These are phyloP conservation scores for Alouatta palliata DNA, from an alignment of 2,113 vertebrate genomes.

Conservation along the genomic window DNA sequence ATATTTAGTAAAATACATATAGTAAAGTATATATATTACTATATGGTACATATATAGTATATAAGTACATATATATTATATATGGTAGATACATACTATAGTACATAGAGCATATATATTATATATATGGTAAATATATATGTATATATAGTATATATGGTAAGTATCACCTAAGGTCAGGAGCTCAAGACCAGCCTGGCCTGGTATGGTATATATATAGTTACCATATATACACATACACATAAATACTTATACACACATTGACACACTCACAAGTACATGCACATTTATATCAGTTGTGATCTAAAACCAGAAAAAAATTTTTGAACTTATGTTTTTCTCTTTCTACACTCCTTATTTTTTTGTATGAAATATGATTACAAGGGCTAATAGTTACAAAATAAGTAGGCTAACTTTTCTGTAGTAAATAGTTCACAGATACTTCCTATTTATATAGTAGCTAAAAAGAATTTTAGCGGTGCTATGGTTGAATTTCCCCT, in stretches of 20 bases:
- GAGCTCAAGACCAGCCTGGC: too few species aligned
- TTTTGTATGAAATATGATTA: neutral
- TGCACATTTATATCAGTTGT: neutral
- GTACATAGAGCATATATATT: too few species aligned
- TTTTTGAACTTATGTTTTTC: neutral
- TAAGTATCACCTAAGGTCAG: too few species aligned
- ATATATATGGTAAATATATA: too few species aligned
- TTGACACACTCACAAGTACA: neutral
- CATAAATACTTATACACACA: neutral
- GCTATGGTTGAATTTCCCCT: neutral
- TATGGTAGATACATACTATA: too few species aligned
- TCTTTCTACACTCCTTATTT: neutral
- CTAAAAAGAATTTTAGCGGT: neutral
- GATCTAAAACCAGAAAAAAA: conserved; percentile 36
- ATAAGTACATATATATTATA: too few species aligned
- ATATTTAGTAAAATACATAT: too few species aligned
- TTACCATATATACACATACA: too few species aligned
- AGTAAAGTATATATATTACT: too few species aligned
- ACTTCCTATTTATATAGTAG: neutral
- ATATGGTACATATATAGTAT: too few species aligned
- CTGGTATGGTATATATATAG: too few species aligned
- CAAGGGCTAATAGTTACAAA: neutral
- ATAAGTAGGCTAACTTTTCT: neutral
- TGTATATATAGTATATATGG: too few species aligned
- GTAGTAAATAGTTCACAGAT: neutral